These are phyloP conservation scores for Xenentodon cancila DNA, from an alignment of 2,797 vertebrate genomes.

Conservation along the genomic window DNA sequence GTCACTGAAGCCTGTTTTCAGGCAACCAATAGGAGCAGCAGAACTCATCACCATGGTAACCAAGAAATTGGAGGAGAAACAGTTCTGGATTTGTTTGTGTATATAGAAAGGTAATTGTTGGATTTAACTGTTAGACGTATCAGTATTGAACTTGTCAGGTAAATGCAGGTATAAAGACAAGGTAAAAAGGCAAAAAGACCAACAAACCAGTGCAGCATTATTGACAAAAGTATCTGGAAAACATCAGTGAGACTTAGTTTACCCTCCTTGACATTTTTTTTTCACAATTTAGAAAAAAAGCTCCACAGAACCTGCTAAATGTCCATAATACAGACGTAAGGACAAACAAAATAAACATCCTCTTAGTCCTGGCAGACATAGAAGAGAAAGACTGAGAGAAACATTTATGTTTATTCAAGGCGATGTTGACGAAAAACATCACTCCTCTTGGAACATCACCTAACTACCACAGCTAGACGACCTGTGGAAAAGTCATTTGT, in stretches of 20 bases:
- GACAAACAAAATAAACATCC: conserved; percentile 17
- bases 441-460: conserved; percentile 20
- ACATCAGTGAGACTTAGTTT: conserved; percentile 7
- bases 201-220: conserved; percentile 1
- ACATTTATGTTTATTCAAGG: conserved; percentile 12
- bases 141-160: not conserved
- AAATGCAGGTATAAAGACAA: not conserved
- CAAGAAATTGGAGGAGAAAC: not conserved
- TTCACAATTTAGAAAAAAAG: conserved; percentile 15
- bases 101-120: not conserved
- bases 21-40: too few species aligned
- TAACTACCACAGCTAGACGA: conserved; percentile 26
- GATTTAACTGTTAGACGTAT: not conserved
- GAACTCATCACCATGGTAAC: not conserved
- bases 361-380: conserved; percentile 9
- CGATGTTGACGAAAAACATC: conserved; percentile 25
- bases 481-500: conserved; percentile 16
- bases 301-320: conserved; percentile 13
- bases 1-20: not conserved
- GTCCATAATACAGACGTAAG: conserved; percentile 19
- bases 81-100: not conserved
- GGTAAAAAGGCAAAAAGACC: not conserved
- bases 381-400: conserved; percentile 12
- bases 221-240: conserved; percentile 1
- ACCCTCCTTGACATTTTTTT: conserved; percentile 33